A percentile compares a stretch with the other conserved stretches of the same genome.
Conservation (phyloP, 2,797 vertebrate genomes). For the Lepus oiostolus region DNA sequence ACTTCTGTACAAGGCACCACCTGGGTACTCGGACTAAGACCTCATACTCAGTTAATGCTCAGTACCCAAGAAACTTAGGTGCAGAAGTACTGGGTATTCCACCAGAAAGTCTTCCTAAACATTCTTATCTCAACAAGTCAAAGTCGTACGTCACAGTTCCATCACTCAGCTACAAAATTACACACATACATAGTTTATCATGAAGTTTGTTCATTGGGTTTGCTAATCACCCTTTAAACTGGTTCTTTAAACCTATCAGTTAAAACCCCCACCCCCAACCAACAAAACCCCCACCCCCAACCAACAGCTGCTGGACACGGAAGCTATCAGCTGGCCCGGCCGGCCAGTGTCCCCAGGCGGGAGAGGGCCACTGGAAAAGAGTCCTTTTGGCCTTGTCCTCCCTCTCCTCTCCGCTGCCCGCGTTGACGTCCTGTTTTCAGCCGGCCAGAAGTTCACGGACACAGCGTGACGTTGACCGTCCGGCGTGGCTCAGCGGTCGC, state of each 20-base stretch:
- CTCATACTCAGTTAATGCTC: not conserved
- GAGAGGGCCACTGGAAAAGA: not conserved
- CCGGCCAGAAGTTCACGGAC: not conserved
- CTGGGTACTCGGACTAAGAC: not conserved
- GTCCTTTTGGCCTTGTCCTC: not conserved
- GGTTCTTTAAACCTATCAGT: not conserved
- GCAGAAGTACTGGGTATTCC: not conserved
- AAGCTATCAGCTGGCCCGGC: not conserved
- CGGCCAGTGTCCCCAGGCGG: not conserved
- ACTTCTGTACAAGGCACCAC: not conserved
- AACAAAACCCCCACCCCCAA: not conserved
- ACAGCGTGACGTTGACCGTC: not conserved
- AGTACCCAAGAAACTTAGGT: not conserved
- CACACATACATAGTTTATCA: not conserved
- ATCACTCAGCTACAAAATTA: not conserved
- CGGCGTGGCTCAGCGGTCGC: not conserved
- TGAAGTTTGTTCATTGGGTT: not conserved
- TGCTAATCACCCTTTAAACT: conserved; percentile 52
- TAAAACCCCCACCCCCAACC: not conserved
- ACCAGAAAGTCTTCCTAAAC: not conserved
- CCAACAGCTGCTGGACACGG: not conserved
- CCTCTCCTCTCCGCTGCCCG: not conserved
- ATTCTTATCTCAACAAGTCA: not conserved
- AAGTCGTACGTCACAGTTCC: not conserved
- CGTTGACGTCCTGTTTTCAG: not conserved